phyloP scores from a whole-genome alignment of 64 coral and sea anemone species.

The Platygyra sinensis region DNA sequence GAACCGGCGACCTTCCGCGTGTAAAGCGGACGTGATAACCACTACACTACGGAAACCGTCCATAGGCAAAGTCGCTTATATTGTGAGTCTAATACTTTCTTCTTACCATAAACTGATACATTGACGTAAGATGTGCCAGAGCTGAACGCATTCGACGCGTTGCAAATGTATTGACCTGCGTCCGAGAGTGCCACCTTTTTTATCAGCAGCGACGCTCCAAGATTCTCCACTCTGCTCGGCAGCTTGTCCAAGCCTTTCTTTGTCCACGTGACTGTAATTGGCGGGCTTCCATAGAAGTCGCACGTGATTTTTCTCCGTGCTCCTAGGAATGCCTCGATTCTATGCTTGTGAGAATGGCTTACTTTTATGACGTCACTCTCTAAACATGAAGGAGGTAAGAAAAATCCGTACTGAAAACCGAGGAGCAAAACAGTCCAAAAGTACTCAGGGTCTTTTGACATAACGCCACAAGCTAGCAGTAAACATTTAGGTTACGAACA shows the following conservation, averaged over 20 bases:
- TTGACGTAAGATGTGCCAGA: slow-evolving; percentile 7
- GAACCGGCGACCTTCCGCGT: too few relatives aligned
- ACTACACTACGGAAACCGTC: background rate
- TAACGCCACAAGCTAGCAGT: too few relatives aligned
- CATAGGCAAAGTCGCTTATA: too few relatives aligned
- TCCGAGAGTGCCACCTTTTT: background rate
- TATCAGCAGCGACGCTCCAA: background rate
- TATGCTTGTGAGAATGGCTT: slow-evolving; percentile 4
- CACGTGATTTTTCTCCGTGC: slow-evolving; percentile 27
- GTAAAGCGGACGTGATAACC: background rate
- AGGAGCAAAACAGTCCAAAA: too few relatives aligned
- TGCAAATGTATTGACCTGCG: slow-evolving; percentile 19
- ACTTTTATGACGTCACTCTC: slow-evolving; percentile 30
- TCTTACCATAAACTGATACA: slow-evolving; percentile 41
- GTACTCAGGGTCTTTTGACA: too few relatives aligned
- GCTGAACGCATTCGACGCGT: slow-evolving; percentile 9
- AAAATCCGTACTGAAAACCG: too few relatives aligned
- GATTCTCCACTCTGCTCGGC: background rate
- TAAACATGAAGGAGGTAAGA: background rate
- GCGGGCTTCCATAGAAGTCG: slow-evolving; percentile 18
- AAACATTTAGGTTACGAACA: too few relatives aligned
- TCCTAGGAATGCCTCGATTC: slow-evolving; percentile 13
- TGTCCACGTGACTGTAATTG: slow-evolving; percentile 30
- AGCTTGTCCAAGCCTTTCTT: background rate
- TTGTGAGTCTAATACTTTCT: too few relatives aligned